phyloP scores from a whole-genome alignment of 1,140 invertebrate genomes.

The Archivesica marissinica region DNA sequence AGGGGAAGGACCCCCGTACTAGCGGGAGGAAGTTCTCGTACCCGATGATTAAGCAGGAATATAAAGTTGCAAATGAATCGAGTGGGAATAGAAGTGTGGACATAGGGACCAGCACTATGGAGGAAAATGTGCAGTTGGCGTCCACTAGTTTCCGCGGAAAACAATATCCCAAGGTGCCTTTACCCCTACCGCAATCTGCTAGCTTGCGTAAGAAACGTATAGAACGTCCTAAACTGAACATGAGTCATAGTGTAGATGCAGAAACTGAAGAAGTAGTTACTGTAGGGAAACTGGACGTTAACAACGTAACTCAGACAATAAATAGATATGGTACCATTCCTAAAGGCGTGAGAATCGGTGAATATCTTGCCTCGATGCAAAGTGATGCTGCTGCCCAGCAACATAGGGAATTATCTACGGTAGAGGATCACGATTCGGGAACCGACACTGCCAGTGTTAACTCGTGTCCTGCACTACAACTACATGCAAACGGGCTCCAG shows the following conservation, averaged over 20 bases:
- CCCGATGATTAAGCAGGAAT: slow-evolving; percentile 60
- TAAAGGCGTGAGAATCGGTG: slow-evolving; percentile 97
- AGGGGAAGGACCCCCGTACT: slow-evolving; percentile 60
- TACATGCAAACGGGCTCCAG: slow-evolving; percentile 63
- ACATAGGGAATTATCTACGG: slow-evolving; percentile 65
- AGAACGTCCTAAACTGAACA: slow-evolving; percentile 58
- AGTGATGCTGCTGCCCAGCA: slow-evolving; percentile 69
- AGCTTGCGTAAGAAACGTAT: slow-evolving; percentile 69
- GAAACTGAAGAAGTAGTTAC: slow-evolving; percentile 65
- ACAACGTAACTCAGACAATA: slow-evolving; percentile 97
- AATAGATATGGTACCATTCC: slow-evolving; percentile 98
- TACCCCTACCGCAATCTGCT: slow-evolving; percentile 76
- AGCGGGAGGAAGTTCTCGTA: slow-evolving; percentile 71
- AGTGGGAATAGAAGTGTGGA: slow-evolving; percentile 64
- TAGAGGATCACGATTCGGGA: slow-evolving; percentile 78
- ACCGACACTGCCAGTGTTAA: slow-evolving; percentile 78
- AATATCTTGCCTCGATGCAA: slow-evolving; percentile 95
- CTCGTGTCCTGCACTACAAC: slow-evolving; percentile 73
- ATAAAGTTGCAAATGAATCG: slow-evolving; percentile 43
- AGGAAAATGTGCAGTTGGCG: slow-evolving; percentile 63
- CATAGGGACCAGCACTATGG: slow-evolving; percentile 66
- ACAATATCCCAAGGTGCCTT: slow-evolving; percentile 78
- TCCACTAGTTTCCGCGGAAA: slow-evolving; percentile 65
- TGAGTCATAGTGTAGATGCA: slow-evolving; percentile 64
- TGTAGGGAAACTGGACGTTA: slow-evolving; percentile 91